Conservation (phyloP, 2,888 invertebrate genomes). For the Leptopilina drosophilae region DNA sequence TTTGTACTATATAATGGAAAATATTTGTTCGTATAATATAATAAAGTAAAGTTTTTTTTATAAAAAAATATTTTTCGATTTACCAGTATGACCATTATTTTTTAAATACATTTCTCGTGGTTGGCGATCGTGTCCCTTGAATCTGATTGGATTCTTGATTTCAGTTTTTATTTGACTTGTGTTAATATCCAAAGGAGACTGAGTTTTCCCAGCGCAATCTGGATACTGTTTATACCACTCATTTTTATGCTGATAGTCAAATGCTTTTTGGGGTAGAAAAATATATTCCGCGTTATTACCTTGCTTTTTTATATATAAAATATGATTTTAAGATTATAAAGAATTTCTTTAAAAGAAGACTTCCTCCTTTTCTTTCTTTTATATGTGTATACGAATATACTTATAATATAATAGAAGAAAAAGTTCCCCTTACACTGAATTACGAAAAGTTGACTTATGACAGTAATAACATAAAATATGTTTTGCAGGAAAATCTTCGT, state of each 20-base stretch:
- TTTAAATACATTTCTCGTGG: constrained; percentile 1
- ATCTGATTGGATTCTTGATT: constrained; percentile 14
- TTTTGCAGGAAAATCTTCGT: too few species aligned
- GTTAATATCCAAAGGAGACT: constrained; percentile 25
- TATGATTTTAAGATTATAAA: constrained; percentile 23
- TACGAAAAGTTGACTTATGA: too few species aligned
- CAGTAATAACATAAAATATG: too few species aligned
- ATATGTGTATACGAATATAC: too few species aligned
- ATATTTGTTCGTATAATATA: too few species aligned
- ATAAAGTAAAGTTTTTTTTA: too few species aligned
- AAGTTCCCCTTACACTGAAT: too few species aligned
- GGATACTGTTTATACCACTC: constrained; percentile 13
- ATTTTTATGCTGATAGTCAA: constrained; percentile 8
- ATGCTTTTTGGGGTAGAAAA: background rate
- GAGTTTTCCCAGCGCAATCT: constrained; percentile 11
- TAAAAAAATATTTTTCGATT: background rate
- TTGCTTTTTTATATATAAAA: background rate
- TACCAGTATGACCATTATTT: constrained; percentile 14
- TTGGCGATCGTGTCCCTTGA: background rate
- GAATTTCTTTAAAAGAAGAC: background rate
- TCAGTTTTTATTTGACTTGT: background rate
- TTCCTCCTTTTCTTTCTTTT: too few species aligned
- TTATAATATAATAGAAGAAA: too few species aligned
- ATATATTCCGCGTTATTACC: background rate
- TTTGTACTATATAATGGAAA: too few species aligned